phyloP scores from a whole-genome alignment of 2,888 invertebrate genomes.

The Trissonchulus sp. region DNA sequence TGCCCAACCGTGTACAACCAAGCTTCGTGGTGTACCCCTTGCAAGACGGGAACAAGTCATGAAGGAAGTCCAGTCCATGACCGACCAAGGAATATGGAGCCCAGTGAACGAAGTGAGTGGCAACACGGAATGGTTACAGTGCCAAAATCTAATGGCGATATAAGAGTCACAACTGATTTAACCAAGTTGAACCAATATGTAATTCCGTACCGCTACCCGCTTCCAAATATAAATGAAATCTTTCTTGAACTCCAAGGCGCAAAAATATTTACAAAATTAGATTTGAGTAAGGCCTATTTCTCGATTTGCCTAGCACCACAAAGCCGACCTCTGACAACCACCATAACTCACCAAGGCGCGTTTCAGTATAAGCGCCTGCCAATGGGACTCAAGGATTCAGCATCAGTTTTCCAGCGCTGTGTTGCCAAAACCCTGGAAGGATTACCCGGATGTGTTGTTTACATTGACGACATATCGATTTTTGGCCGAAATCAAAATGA shows the following conservation, averaged over 20 bases:
- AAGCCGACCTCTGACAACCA: background rate
- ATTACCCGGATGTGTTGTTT: background rate
- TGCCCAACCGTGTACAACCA: background rate
- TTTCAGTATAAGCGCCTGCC: conserved; percentile 11
- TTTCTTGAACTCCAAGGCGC: background rate
- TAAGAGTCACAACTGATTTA: background rate
- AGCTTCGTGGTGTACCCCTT: background rate
- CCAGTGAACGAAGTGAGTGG: background rate
- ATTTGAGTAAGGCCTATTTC: background rate
- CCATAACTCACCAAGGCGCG: background rate
- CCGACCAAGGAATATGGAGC: conserved; percentile 15
- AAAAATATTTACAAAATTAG: background rate
- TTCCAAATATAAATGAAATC: background rate
- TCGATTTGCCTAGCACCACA: background rate
- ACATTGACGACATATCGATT: conserved; percentile 8
- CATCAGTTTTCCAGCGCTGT: conserved; percentile 1
- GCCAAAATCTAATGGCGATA: background rate
- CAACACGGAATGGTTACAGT: background rate
- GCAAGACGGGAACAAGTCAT: conserved; percentile 3
- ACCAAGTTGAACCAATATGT: background rate
- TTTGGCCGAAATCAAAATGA: background rate
- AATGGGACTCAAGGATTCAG: conserved; percentile 14
- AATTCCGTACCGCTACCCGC: background rate
- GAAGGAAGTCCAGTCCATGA: background rate
- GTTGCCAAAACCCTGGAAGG: background rate